Evolutionary conservation across 2,113 vertebrate genomes (phyloP), one percentile per base, ranked within the genome.

Genomic region (Aspiorhynchus laticeps): DNA sequence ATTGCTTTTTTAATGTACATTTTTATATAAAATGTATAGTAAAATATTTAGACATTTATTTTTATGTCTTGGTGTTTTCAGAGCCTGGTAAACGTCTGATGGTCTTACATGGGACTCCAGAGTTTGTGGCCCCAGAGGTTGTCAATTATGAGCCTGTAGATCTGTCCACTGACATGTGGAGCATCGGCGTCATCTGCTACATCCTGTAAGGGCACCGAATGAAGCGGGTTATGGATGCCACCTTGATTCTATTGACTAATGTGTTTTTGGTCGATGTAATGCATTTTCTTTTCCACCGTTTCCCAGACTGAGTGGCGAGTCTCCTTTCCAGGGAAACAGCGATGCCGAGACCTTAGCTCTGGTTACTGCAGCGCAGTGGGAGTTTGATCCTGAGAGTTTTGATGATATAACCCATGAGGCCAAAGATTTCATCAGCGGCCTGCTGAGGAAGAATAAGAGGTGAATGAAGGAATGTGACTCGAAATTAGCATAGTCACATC

Each of bases 91-190:
- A 89, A 41, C 92, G 93, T 0, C 85, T 97, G 82, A 93, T 91
- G 93, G 96, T 97, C 90, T 82, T 97, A 91, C 96, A 97, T 0
- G 96, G 97, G 17, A 97, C 97, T 0, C 95, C 97, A 0, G 97
- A 98, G 89, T 98, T 97, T 90, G 96, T 97, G 90, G 97, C 97
- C 83, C 97, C 97, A 0, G 97, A 98, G 90, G 96, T 98, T 69
- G 94, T 98, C 0, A 88, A 87, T 90, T 98, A 93, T 28, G 96
- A 98, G 91, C 93, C 96, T 0, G 95, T 97, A 80, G 90, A 91
- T 38, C 89, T 95, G 90, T 91, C 92, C 65, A 97, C 96, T 0
- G 97, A 98, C 93, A 95, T 96, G 95, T 98, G 97, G 97, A 97
- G 96, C 0, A 94, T 97, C 2, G 97, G 96, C 14, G 96, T 97